Conservation (phyloP, 2,888 invertebrate species). For the Papilio protenor region DNA sequence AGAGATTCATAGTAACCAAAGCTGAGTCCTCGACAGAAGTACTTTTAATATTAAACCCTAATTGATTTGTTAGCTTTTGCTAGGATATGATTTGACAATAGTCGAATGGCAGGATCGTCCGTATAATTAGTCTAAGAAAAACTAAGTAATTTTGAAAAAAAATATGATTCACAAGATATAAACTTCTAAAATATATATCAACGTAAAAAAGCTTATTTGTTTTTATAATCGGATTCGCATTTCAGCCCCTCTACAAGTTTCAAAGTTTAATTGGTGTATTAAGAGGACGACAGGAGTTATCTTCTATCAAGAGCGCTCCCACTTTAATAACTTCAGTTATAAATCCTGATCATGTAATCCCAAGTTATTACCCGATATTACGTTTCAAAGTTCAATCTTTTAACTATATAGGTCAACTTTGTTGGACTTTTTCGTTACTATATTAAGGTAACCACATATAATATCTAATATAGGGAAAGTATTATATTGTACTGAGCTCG, state of each 20-base stretch:
- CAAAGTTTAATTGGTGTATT: constrained; percentile 39
- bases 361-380: constrained; percentile 28
- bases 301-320: constrained; percentile 26
- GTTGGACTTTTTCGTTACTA: neutral
- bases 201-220: neutral
- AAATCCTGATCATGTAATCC: constrained; percentile 37
- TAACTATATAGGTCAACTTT: constrained; percentile 11
- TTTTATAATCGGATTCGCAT: constrained; percentile 14
- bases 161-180: neutral
- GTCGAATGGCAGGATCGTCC: neutral
- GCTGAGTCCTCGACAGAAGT: neutral
- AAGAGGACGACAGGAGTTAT: constrained; percentile 35
- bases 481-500: too few species aligned
- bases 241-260: constrained; percentile 17
- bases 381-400: constrained; percentile 21
- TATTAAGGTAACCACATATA: neutral
- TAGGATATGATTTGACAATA: neutral
- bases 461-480: neutral
- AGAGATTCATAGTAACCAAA: neutral
- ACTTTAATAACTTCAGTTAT: constrained; percentile 40
- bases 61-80: neutral
- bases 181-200: neutral
- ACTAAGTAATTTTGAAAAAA: neutral
- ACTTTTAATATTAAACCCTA: neutral
- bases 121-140: neutral